Evolutionary conservation across 2,888 invertebrate species (phyloP).

Genomic region (Andrena chrysosceles): DNA sequence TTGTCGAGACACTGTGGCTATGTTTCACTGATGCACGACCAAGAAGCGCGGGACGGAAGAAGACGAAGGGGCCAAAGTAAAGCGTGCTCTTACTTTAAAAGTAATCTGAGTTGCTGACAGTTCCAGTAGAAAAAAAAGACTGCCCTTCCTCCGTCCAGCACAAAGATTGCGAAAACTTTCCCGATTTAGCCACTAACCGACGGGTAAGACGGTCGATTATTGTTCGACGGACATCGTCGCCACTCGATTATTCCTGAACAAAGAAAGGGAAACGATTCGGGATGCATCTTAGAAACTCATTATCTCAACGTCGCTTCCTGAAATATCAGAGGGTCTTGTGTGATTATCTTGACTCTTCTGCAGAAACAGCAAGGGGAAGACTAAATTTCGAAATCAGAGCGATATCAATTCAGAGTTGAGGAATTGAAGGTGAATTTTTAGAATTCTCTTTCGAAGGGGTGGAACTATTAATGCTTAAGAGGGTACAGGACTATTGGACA

Average conservation of each 20-base stretch:
- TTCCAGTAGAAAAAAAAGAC: slow-evolving; percentile 43
- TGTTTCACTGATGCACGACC: slow-evolving; percentile 35
- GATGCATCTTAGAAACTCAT: slow-evolving; percentile 20
- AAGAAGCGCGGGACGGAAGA: not conserved
- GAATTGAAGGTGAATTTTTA: too few relatives aligned
- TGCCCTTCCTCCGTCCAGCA: not conserved
- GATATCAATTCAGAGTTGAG: too few relatives aligned
- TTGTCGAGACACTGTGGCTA: slow-evolving; percentile 46
- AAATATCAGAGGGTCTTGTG: too few relatives aligned
- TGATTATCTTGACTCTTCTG: too few relatives aligned
- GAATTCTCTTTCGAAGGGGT: too few relatives aligned
- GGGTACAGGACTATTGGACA: too few relatives aligned
- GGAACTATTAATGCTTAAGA: too few relatives aligned
- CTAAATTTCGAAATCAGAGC: too few relatives aligned
- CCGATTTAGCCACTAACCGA: slow-evolving; percentile 66
- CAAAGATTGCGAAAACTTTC: slow-evolving; percentile 60
- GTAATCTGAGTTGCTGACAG: slow-evolving; percentile 67
- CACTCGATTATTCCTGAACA: slow-evolving; percentile 55
- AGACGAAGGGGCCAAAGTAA: slow-evolving; percentile 36
- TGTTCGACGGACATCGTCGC: slow-evolving; percentile 47
- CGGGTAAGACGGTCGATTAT: slow-evolving; percentile 68
- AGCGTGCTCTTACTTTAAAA: slow-evolving; percentile 64
- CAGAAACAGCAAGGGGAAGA: too few relatives aligned
- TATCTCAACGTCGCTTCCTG: slow-evolving; percentile 18
- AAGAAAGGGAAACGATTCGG: slow-evolving; percentile 22